A percentile compares a stretch with the other conserved stretches of the same genome.
These are phyloP conservation scores for Acropora yongei DNA, from an alignment of 64 coral and sea anemone species.

Conservation along the genomic window DNA sequence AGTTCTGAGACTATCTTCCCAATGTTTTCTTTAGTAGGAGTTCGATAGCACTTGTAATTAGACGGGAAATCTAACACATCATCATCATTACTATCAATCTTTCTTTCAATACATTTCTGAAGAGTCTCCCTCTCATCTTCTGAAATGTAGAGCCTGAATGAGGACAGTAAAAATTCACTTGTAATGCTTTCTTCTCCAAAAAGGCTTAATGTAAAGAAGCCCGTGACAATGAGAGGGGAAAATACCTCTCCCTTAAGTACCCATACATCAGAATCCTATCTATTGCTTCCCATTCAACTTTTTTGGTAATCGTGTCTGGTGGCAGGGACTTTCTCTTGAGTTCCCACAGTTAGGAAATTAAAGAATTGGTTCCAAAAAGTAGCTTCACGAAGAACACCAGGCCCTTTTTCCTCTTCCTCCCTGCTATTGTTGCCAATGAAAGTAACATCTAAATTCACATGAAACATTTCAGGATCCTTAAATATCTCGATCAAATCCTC, in stretches of 20 bases:
- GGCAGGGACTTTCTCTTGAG: conserved; percentile 73
- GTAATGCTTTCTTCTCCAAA: conserved; percentile 54
- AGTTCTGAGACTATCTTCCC: conserved; percentile 44
- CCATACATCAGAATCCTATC: conserved; percentile 68
- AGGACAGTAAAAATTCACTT: conserved; percentile 8
- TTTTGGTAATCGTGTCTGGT: conserved; percentile 78
- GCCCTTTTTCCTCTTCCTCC: not conserved
- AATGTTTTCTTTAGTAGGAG: conserved; percentile 38
- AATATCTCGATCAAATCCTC: not conserved
- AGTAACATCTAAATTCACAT: conserved; percentile 16
- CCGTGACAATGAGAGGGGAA: conserved; percentile 58
- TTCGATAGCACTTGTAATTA: conserved; percentile 30
- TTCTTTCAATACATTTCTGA: conserved; percentile 50
- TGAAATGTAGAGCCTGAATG: conserved; percentile 54
- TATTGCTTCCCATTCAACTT: conserved; percentile 64
- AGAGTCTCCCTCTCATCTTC: conserved; percentile 54
- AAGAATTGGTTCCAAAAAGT: conserved; percentile 69
- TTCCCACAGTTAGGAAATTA: conserved; percentile 57
- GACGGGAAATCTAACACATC: conserved; percentile 59
- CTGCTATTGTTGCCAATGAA: not conserved
- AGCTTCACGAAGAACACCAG: conserved; percentile 26
- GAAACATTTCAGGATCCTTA: conserved; percentile 15
- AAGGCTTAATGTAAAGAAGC: conserved; percentile 57
- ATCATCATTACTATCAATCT: conserved; percentile 22
- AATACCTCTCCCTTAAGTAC: conserved; percentile 59